Conservation (phyloP, 2,113 vertebrate genomes). For the Chionodraco myersi region DNA sequence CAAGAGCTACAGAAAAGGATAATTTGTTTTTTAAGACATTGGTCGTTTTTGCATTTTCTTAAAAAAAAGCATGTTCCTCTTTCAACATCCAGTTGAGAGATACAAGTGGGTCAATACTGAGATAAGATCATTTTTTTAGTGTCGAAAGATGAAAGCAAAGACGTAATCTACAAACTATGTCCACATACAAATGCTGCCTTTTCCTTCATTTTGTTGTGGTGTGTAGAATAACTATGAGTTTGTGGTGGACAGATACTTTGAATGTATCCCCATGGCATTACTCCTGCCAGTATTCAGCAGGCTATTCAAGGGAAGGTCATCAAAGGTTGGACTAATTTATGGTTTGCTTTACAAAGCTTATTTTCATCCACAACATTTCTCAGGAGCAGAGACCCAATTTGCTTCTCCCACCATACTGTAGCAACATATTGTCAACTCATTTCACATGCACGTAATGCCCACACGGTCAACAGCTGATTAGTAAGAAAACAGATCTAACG, state of each 20-base stretch:
- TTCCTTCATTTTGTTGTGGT: neutral
- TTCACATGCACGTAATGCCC: slow-evolving; percentile 73
- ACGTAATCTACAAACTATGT: slow-evolving; percentile 9
- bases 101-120: slow-evolving; percentile 35
- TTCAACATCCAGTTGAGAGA: slow-evolving; percentile 32
- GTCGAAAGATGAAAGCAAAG: slow-evolving; percentile 55
- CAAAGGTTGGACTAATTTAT: slow-evolving; percentile 64
- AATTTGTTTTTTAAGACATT: slow-evolving; percentile 42
- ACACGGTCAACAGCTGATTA: slow-evolving; percentile 77
- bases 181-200: slow-evolving; percentile 6
- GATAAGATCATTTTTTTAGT: slow-evolving; percentile 25
- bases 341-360: slow-evolving; percentile 53
- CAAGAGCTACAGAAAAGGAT: slow-evolving; percentile 27
- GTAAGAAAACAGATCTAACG: slow-evolving; percentile 74
- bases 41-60: slow-evolving; percentile 38
- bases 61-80: slow-evolving; percentile 28
- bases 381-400: slow-evolving; percentile 71
- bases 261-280: slow-evolving; percentile 34
- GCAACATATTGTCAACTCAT: slow-evolving; percentile 70
- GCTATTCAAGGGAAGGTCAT: slow-evolving; percentile 58
- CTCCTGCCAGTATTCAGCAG: slow-evolving; percentile 28
- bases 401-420: slow-evolving; percentile 42
- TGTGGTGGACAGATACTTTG: slow-evolving; percentile 32
- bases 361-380: slow-evolving; percentile 56
- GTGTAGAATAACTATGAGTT: slow-evolving; percentile 10